Evolutionary conservation across 2,797 vertebrate species (phyloP).

Genomic region (Enteromius radiatus): DNA sequence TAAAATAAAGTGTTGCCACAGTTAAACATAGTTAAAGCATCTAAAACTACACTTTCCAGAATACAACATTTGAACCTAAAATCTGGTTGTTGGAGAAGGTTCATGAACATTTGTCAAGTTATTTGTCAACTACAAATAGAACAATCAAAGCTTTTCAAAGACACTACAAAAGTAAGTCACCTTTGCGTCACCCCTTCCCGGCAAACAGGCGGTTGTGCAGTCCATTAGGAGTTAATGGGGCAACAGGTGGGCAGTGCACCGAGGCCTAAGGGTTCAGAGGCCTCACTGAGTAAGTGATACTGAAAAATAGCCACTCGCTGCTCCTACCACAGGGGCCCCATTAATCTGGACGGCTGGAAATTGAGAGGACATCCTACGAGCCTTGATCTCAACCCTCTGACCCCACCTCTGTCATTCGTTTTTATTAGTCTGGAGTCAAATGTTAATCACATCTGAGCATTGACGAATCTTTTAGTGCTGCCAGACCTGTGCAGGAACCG

Average conservation of each 20-base stretch:
- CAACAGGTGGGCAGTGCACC: slow-evolving; percentile 77
- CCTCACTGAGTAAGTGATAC: slow-evolving; percentile 77
- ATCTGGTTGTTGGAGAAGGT: neutral
- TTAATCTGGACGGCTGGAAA: slow-evolving; percentile 78
- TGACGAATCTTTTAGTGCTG: slow-evolving; percentile 56
- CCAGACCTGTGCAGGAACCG: slow-evolving; percentile 63
- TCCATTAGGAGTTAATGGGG: slow-evolving; percentile 60
- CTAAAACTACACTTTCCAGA: neutral
- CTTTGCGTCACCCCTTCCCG: neutral
- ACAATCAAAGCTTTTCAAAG: slow-evolving; percentile 19
- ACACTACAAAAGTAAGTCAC: neutral
- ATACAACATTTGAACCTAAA: neutral
- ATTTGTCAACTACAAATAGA: slow-evolving; percentile 33
- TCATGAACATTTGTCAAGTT: neutral
- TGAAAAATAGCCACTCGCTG: slow-evolving; percentile 74
- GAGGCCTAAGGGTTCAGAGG: slow-evolving; percentile 58
- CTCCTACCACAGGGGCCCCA: slow-evolving; percentile 64
- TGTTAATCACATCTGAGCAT: slow-evolving; percentile 63
- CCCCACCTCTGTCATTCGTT: slow-evolving; percentile 78
- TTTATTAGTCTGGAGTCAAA: slow-evolving; percentile 78
- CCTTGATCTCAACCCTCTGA: slow-evolving; percentile 81
- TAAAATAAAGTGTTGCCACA: too few relatives aligned
- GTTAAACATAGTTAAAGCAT: neutral
- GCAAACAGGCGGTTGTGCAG: slow-evolving; percentile 45
- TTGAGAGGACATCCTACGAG: slow-evolving; percentile 71